Evolutionary conservation across 2,888 invertebrate genomes (phyloP).

Genomic region (Hirtodrosophila trivittata): DNA sequence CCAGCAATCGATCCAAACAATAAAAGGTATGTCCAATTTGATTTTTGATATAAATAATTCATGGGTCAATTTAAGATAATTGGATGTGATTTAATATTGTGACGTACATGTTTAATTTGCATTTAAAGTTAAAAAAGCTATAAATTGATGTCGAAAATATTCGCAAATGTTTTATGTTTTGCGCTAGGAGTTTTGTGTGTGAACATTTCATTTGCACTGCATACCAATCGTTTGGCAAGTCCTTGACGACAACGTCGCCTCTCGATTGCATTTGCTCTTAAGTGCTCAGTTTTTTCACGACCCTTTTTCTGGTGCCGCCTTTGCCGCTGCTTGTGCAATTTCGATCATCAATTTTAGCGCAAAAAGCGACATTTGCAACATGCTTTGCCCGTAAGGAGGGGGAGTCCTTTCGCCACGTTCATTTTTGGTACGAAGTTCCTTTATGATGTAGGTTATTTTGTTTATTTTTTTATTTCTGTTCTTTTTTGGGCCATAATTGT

Average conservation of each 20-base stretch:
- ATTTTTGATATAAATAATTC: too few relatives aligned
- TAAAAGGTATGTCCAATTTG: too few relatives aligned
- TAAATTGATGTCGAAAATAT: too few relatives aligned
- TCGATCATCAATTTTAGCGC: conserved; percentile 23
- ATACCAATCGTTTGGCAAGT: neutral
- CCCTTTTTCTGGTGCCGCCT: neutral
- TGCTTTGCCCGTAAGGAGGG: conserved; percentile 9
- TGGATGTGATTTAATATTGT: too few relatives aligned
- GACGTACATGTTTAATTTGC: too few relatives aligned
- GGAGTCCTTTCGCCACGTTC: too few relatives aligned
- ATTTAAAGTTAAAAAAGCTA: too few relatives aligned
- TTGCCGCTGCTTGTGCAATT: conserved; percentile 8
- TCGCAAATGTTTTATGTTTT: neutral
- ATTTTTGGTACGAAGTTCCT: conserved; percentile 6
- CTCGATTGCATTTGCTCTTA: conserved; percentile 51
- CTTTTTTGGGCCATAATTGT: conserved; percentile 45
- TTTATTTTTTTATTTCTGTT: conserved; percentile 11
- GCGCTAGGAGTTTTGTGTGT: neutral
- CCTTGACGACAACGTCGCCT: conserved; percentile 10
- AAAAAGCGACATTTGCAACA: neutral
- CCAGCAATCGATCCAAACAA: too few relatives aligned
- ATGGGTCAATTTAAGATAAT: too few relatives aligned
- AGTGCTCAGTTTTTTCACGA: conserved; percentile 21
- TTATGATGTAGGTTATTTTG: conserved; percentile 17
- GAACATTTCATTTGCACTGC: neutral